phyloP scores from a whole-genome alignment of 2,113 vertebrate genomes.

The Benitochromis conjunctus region DNA sequence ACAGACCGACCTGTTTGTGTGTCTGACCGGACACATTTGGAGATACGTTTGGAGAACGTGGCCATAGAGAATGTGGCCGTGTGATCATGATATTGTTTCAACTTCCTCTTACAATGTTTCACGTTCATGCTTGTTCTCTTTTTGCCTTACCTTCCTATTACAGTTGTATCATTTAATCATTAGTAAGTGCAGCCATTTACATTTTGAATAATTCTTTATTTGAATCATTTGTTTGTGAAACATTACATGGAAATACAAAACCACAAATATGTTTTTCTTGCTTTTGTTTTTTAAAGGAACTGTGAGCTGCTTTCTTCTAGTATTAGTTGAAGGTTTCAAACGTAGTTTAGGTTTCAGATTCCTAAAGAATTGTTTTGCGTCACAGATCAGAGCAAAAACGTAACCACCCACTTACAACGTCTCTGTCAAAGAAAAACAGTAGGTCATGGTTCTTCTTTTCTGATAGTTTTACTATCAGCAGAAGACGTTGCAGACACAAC shows the following conservation, averaged over 20 bases:
- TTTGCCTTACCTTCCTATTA: background rate
- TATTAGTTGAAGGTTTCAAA: background rate
- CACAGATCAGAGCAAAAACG: background rate
- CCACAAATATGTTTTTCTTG: background rate
- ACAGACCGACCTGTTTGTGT: background rate
- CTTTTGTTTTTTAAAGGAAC: background rate
- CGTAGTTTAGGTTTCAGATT: background rate
- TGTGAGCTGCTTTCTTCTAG: background rate
- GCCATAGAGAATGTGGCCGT: fast-evolving
- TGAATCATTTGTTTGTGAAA: background rate
- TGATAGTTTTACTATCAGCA: fast-evolving
- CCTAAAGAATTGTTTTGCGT: background rate
- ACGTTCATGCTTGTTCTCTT: background rate
- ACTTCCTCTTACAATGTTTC: background rate
- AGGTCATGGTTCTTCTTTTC: background rate
- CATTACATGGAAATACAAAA: background rate
- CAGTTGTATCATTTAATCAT: background rate
- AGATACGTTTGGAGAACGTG: background rate
- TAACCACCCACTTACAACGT: background rate
- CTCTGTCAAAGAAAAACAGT: background rate
- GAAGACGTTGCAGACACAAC: background rate
- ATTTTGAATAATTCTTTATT: background rate
- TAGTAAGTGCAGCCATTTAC: background rate
- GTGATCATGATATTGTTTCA: background rate
- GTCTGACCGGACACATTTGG: background rate